phyloP scores from a whole-genome alignment of 2,113 vertebrate species.

The Lepisosteus osseus region DNA sequence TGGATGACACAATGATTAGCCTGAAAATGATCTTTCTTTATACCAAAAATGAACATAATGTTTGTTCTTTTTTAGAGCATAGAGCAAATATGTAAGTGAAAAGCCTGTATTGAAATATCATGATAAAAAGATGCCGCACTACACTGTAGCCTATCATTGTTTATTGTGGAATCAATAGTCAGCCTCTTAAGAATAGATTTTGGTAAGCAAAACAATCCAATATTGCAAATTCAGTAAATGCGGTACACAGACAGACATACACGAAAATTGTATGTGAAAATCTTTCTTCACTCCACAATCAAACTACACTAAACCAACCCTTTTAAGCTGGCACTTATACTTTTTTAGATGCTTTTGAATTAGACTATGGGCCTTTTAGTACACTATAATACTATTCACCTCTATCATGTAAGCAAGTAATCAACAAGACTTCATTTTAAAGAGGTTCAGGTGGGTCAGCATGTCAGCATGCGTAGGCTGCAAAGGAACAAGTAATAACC shows the following conservation, averaged over 20 bases:
- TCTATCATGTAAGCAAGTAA: slow-evolving; percentile 27
- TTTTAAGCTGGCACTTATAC: slow-evolving; percentile 11
- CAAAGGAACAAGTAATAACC: too few species aligned
- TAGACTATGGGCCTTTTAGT: slow-evolving; percentile 38
- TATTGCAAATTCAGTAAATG: slow-evolving; percentile 32
- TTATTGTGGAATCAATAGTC: slow-evolving; percentile 28
- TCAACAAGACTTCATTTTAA: slow-evolving; percentile 22
- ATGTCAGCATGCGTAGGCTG: too few species aligned
- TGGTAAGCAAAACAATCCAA: slow-evolving; percentile 39
- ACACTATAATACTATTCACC: slow-evolving; percentile 43
- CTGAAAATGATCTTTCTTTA: slow-evolving; percentile 21
- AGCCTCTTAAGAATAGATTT: too few species aligned
- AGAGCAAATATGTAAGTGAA: slow-evolving; percentile 36
- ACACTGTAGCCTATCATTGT: slow-evolving; percentile 44
- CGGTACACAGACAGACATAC: slow-evolving; percentile 21
- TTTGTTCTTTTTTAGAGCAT: slow-evolving; percentile 32
- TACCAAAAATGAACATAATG: slow-evolving; percentile 20
- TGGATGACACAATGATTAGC: slow-evolving; percentile 24
- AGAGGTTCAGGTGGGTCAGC: too few species aligned
- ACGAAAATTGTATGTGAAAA: slow-evolving; percentile 16
- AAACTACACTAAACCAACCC: slow-evolving; percentile 4
- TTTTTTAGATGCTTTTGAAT: slow-evolving; percentile 21
- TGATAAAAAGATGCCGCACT: slow-evolving; percentile 36
- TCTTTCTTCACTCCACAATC: slow-evolving; percentile 17
- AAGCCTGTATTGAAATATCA: slow-evolving; percentile 55